These are phyloP conservation scores for Rugalucina vietnamica DNA, from an alignment of 2,888 invertebrate species.

Conservation along the genomic window DNA sequence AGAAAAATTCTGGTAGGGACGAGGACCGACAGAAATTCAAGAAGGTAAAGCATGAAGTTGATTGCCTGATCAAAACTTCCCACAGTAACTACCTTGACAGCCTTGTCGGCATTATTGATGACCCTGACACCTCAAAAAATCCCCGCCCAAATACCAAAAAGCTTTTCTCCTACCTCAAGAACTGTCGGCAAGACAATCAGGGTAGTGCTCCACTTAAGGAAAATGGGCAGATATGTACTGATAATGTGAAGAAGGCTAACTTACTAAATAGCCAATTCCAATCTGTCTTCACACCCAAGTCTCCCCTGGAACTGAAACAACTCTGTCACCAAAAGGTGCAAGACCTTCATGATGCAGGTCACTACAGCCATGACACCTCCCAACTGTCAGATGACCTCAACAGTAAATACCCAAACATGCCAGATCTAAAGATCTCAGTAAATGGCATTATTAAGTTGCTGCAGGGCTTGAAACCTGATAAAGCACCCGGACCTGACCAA, in stretches of 20 bases:
- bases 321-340: not conserved
- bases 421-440: not conserved
- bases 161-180: not conserved
- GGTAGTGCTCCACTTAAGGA: not conserved
- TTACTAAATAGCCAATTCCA: not conserved
- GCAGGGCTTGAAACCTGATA: not conserved
- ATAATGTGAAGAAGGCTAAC: not conserved
- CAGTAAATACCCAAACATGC: not conserved
- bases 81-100: not conserved
- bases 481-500: not conserved
- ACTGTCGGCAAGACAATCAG: not conserved
- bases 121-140: not conserved
- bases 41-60: not conserved
- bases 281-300: not conserved
- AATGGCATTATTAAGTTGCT: not conserved
- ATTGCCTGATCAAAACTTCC: not conserved
- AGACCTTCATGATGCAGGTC: not conserved
- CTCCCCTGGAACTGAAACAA: not conserved
- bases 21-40: not conserved
- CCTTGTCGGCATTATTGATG: not conserved
- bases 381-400: too few species aligned
- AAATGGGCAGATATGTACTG: not conserved
- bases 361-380: not conserved
- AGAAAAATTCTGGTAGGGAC: not conserved
- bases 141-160: slow-evolving; percentile 7